Evolutionary conservation across 2,888 invertebrate species (phyloP).

Genomic region (Caenorhabditis zanzibari): DNA sequence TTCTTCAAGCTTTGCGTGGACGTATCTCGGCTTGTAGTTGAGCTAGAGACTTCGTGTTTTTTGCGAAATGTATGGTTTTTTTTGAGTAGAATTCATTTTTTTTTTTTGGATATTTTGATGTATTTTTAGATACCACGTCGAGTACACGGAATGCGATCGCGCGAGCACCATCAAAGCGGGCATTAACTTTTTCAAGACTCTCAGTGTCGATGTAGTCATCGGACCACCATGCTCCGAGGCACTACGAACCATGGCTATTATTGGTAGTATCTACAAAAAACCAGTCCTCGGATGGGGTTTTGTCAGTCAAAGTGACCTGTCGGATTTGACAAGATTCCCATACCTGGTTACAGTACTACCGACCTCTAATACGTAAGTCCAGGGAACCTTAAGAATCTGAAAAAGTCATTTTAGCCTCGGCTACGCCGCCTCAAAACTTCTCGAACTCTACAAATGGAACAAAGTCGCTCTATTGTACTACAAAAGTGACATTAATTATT

Average conservation of each 20-base stretch:
- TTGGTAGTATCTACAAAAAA: conserved; percentile 59
- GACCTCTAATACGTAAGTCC: neutral
- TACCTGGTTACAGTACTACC: conserved; percentile 57
- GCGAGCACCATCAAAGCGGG: conserved; percentile 54
- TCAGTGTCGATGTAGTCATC: conserved; percentile 74
- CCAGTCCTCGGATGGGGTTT: conserved; percentile 67
- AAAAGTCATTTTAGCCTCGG: conserved; percentile 59
- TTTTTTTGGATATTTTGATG: neutral
- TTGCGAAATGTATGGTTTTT: too few relatives aligned
- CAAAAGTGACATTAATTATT: conserved; percentile 53
- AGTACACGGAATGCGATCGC: conserved; percentile 68
- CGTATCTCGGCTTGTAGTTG: too few relatives aligned
- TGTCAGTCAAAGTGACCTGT: conserved; percentile 53
- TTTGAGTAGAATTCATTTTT: too few relatives aligned
- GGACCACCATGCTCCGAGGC: conserved; percentile 74
- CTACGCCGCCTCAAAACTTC: conserved; percentile 39
- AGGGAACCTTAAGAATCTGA: too few relatives aligned
- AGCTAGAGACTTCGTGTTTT: neutral
- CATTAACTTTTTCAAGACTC: conserved; percentile 69
- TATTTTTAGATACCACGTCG: conserved; percentile 57
- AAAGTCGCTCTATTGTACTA: conserved; percentile 61
- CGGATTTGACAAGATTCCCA: conserved; percentile 57
- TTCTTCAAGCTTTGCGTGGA: too few relatives aligned
- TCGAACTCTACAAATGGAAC: conserved; percentile 60
- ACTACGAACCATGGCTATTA: conserved; percentile 53